phyloP scores from a whole-genome alignment of 2,113 vertebrate species.

The Centropus bengalensis region DNA sequence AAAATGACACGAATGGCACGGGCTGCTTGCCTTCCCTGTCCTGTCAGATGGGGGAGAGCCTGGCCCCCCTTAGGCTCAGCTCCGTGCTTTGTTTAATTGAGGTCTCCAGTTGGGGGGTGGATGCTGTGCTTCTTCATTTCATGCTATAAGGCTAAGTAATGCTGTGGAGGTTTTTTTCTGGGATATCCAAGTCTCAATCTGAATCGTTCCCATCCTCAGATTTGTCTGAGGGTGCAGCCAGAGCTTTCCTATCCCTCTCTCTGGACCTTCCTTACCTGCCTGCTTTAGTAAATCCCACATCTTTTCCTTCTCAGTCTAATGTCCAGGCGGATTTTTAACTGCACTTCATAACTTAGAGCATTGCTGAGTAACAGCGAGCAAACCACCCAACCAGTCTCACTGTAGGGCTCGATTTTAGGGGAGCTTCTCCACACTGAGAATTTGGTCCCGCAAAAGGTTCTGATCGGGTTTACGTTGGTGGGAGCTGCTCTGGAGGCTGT shows the following conservation, averaged over 20 bases:
- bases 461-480: background rate
- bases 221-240: background rate
- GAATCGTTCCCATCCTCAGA: background rate
- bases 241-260: background rate
- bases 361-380: background rate
- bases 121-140: background rate
- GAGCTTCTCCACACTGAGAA: background rate
- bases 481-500: background rate
- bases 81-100: background rate
- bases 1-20: background rate
- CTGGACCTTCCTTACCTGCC: background rate
- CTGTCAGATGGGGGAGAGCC: background rate
- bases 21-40: background rate
- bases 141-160: background rate
- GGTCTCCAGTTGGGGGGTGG: background rate
- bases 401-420: background rate
- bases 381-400: background rate
- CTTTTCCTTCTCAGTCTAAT: background rate
- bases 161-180: background rate
- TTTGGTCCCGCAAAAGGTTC: background rate
- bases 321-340: background rate
- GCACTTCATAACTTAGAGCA: background rate
- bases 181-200: background rate
- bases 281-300: background rate
- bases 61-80: background rate